A percentile compares a stretch with the other conserved stretches of the same genome.
Conservation (phyloP, 2,113 vertebrate genomes). For the Apodemus speciosus region DNA sequence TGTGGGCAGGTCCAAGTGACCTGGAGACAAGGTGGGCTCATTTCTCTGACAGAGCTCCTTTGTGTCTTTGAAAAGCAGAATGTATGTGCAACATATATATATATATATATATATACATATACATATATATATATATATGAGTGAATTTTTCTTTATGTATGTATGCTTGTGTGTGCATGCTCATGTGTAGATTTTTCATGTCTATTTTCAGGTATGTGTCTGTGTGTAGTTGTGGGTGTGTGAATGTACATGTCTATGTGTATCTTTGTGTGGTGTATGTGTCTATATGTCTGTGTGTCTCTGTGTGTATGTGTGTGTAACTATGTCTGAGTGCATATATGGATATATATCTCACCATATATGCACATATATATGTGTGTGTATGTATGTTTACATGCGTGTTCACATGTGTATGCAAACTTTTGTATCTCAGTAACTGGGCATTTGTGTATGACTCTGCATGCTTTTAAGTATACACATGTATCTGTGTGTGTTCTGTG, state of each 20-base stretch:
- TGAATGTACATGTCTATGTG: not conserved
- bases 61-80: not conserved
- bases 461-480: not conserved
- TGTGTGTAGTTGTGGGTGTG: not conserved
- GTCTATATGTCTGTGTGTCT: not conserved
- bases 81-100: not conserved
- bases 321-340: not conserved
- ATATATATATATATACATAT: too few relatives aligned
- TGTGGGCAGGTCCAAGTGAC: not conserved
- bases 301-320: not conserved
- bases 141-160: not conserved
- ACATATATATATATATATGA: too few relatives aligned
- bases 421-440: not conserved
- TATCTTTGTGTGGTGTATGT: not conserved
- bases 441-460: not conserved
- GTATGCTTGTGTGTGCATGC: not conserved
- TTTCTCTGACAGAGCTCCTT: not conserved
- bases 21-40: fast-evolving
- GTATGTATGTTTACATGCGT: not conserved
- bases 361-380: too few relatives aligned
- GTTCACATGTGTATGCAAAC: too few relatives aligned
- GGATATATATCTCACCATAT: not conserved
- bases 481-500: not conserved
- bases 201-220: not conserved
- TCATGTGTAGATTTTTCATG: not conserved